phyloP scores from a whole-genome alignment of 2,797 vertebrate species.

The Rhinogobio ventralis region DNA sequence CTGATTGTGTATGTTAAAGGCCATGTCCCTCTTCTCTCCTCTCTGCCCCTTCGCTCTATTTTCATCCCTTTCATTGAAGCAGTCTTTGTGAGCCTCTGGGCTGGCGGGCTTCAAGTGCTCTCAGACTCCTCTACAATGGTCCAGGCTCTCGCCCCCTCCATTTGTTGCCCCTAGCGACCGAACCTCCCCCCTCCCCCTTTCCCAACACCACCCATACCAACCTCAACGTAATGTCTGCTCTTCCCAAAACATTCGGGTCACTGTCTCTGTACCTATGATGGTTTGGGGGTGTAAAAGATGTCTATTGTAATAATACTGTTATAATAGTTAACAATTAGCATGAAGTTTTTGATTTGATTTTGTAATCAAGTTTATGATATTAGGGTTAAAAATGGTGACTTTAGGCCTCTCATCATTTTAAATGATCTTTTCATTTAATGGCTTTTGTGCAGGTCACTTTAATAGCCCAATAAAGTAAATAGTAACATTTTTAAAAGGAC shows the following conservation, averaged over 20 bases:
- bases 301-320: background rate
- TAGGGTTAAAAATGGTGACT: background rate
- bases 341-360: background rate
- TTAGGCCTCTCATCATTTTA: background rate
- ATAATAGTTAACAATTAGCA: background rate
- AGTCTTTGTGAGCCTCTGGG: conserved; percentile 75
- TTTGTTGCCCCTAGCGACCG: conserved; percentile 98
- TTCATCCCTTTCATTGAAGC: conserved; percentile 78
- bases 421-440: background rate
- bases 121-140: conserved; percentile 93
- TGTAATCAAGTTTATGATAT: no score
- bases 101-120: conserved; percentile 89
- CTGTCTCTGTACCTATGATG: conserved; percentile 77
- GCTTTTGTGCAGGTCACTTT: background rate
- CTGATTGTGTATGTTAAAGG: conserved; percentile 44
- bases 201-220: conserved; percentile 72
- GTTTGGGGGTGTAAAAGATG: background rate
- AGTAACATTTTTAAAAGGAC: background rate
- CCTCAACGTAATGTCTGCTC: conserved; percentile 72
- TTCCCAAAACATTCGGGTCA: conserved; percentile 92
- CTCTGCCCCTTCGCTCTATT: conserved; percentile 69
- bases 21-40: conserved; percentile 45
- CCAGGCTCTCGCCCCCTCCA: conserved; percentile 92
- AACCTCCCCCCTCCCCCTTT: conserved; percentile 77
- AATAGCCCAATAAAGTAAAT: background rate